A percentile compares a stretch with the other conserved stretches of the same genome.
phyloP scores from a whole-genome alignment of 1,140 invertebrate genomes.

The Tenebrio molitor region DNA sequence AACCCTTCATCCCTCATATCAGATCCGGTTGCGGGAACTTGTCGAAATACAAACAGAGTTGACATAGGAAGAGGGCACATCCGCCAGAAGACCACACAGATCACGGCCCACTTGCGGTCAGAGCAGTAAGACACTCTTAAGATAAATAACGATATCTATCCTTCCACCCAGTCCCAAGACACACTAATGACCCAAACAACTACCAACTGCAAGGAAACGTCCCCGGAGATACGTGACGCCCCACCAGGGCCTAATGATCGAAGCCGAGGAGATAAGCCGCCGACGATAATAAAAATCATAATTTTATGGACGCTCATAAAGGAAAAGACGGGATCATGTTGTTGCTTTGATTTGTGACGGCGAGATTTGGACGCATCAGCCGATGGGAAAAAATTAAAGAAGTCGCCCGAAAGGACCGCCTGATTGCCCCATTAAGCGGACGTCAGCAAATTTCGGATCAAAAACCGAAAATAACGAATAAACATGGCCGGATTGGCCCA shows the following conservation, averaged over 20 bases:
- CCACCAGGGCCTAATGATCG: constrained; percentile 53
- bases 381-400: constrained; percentile 1
- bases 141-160: constrained; percentile 66
- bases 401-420: background rate
- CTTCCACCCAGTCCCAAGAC: constrained; percentile 58
- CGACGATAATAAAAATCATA: constrained; percentile 42
- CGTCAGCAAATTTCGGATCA: constrained; percentile 8
- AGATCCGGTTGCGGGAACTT: constrained; percentile 62
- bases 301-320: constrained; percentile 29
- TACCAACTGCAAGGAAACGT: constrained; percentile 58
- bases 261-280: constrained; percentile 47
- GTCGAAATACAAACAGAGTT: constrained; percentile 64
- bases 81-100: constrained; percentile 61
- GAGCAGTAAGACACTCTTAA: constrained; percentile 60
- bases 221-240: constrained; percentile 60
- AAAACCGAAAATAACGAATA: no score
- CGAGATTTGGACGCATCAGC: background rate
- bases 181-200: constrained; percentile 65
- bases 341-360: background rate
- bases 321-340: background rate
- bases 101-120: constrained; percentile 64
- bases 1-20: constrained; percentile 64
- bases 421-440: background rate
- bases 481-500: no score
- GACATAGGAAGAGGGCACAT: constrained; percentile 60